Percentiles rank a stretch among this genome's conserved stretches.
Conservation (phyloP, 2,113 vertebrate species). For the Phrynosoma blainvillii region DNA sequence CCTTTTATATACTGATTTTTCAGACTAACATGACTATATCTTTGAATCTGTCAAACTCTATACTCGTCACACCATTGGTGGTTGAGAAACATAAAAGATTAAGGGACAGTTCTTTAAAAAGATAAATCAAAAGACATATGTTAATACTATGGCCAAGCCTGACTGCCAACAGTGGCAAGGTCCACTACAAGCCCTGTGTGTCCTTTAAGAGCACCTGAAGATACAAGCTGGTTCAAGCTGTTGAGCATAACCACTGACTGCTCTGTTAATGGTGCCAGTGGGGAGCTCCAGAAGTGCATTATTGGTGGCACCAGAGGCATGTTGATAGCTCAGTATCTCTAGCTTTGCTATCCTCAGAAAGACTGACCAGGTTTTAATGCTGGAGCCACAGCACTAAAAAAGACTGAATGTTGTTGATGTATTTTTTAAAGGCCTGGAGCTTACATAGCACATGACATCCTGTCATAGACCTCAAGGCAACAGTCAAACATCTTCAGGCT, state of each 20-base stretch:
- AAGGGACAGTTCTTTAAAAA: neutral
- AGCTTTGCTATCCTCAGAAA: neutral
- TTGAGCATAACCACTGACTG: constrained; percentile 14
- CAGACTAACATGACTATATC: no score
- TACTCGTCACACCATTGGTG: neutral
- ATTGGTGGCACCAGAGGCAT: fast-evolving
- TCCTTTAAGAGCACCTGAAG: constrained; percentile 28
- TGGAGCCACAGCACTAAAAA: neutral
- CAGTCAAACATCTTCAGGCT: neutral
- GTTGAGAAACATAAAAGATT: neutral
- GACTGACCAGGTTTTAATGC: constrained; percentile 4
- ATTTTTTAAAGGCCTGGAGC: neutral
- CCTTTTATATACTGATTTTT: no score
- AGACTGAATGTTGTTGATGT: neutral
- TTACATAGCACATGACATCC: neutral
- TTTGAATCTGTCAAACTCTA: no score
- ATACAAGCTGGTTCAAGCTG: constrained; percentile 13
- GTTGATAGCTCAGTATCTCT: neutral
- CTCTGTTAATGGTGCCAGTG: constrained; percentile 12
- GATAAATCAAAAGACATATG: neutral
- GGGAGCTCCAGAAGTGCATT: fast-evolving
- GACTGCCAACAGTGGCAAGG: neutral
- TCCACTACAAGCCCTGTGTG: constrained; percentile 10
- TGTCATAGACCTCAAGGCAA: neutral
- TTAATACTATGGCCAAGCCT: neutral